A percentile compares a stretch with the other conserved stretches of the same genome.
phyloP scores from a whole-genome alignment of 2,113 vertebrate genomes.

The Edolisoma coerulescens region DNA sequence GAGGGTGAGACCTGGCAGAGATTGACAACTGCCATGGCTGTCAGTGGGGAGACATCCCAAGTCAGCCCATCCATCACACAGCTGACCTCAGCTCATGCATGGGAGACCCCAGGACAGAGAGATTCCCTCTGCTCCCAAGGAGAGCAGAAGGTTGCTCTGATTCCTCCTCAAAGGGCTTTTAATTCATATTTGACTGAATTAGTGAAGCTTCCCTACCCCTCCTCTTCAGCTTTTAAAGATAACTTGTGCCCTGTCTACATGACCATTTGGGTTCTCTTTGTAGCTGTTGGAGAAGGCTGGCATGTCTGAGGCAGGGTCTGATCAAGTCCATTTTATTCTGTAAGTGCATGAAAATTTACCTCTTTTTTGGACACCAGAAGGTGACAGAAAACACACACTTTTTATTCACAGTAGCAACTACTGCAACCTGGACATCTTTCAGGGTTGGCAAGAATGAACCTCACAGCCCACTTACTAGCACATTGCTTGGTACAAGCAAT shows the following conservation, averaged over 20 bases:
- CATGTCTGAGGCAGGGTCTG: background rate
- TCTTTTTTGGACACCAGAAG: background rate
- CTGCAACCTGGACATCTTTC: background rate
- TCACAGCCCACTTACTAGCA: background rate
- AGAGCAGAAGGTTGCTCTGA: background rate
- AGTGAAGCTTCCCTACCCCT: background rate
- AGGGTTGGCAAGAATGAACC: background rate
- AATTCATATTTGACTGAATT: background rate
- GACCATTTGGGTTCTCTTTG: background rate
- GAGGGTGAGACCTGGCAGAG: background rate
- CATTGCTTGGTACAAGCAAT: background rate
- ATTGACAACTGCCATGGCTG: background rate
- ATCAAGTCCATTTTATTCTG: background rate
- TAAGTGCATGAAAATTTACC: background rate
- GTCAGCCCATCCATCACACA: background rate
- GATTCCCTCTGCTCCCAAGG: background rate
- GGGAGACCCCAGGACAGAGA: background rate
- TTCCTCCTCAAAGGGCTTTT: background rate
- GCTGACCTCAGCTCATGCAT: fast-evolving
- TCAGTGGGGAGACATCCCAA: background rate
- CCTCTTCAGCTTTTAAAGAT: background rate
- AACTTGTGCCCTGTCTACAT: fast-evolving
- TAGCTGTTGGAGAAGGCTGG: background rate
- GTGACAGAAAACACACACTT: background rate
- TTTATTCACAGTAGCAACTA: background rate